phyloP scores from a whole-genome alignment of 1,140 invertebrate species.

The Pentalonia nigronervosa region DNA sequence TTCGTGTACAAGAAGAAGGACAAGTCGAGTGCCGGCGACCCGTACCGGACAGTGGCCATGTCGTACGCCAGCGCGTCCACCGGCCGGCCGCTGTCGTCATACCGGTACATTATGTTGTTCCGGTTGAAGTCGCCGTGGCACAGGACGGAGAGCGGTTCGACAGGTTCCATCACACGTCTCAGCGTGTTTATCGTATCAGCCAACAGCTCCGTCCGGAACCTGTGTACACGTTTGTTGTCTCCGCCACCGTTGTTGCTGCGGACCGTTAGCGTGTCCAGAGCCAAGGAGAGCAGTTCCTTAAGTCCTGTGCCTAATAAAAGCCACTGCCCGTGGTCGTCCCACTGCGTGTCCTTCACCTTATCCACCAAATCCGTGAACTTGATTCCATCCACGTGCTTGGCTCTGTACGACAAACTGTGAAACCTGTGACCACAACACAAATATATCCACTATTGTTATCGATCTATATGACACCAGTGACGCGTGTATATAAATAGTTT shows the following conservation, averaged over 20 bases:
- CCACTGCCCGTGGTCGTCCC: neutral
- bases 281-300: neutral
- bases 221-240: neutral
- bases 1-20: slow-evolving; percentile 65
- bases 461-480: neutral
- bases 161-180: neutral
- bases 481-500: neutral
- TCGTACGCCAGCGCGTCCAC: slow-evolving; percentile 64
- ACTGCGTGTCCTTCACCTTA: slow-evolving; percentile 22
- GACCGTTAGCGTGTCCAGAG: neutral
- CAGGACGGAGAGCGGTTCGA: slow-evolving; percentile 63
- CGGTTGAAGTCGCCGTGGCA: slow-evolving; percentile 65
- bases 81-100: slow-evolving; percentile 58
- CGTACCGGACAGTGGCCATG: slow-evolving; percentile 63
- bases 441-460: neutral
- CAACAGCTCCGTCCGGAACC: neutral
- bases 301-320: neutral
- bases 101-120: slow-evolving; percentile 63
- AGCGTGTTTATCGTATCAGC: neutral
- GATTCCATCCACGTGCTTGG: neutral
- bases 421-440: slow-evolving; percentile 2
- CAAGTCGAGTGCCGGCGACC: slow-evolving; percentile 64
- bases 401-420: slow-evolving; percentile 46
- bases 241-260: neutral
- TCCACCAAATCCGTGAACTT: neutral